Base-by-base conservation (phyloP, 2,888 invertebrate species). In the Drosophila prolongata region DNA sequence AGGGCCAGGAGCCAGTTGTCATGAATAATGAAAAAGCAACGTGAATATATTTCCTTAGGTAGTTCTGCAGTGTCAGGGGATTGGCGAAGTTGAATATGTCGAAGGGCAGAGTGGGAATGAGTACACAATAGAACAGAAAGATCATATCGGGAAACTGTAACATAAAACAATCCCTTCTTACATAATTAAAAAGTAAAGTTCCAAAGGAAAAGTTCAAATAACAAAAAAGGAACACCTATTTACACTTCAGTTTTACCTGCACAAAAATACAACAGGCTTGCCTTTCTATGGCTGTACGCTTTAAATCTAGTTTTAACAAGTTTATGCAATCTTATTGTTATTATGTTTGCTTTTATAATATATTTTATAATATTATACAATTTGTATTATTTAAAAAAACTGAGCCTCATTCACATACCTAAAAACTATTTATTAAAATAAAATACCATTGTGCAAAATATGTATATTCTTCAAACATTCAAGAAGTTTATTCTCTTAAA, bases 21-120 rank as follows among this genome's bases (percentile, higher is more conserved):
- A 86, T 86, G 85, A 86, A 86, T 86, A 86, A 86, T 86, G 85
- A 88, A 86, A 88, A 84, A 71, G 87, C 75, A 76, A 84, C 79
- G 85, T 87, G 86, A 81, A 85, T 88, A 80, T 78, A 83, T 88
- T 88, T 88, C 75, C 70, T 72, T 74, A 47, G 61, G 46, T 67
- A 19, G 46, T 57, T 44, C 24, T 30, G 14, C 44, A 38, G 49
- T 50, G 42, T 46, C 38, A 10, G 13, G 53, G 38, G 35, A 27
- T 37, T n/a, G n/a, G 35, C 14, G 40, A 42, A 55, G 53, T 38
- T 34, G 27, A 14, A 16, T 42, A 37, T 56, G 42, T 16, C 10
- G 38, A 40, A 34, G 50, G 66, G 16, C 24, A 35, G 40, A 16
- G 42, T 44, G 60, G 34, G 19, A 49, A 35, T 40, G 44, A 62